Base-by-base conservation (phyloP, 1,140 invertebrate species). In the Drusus annulatus region DNA sequence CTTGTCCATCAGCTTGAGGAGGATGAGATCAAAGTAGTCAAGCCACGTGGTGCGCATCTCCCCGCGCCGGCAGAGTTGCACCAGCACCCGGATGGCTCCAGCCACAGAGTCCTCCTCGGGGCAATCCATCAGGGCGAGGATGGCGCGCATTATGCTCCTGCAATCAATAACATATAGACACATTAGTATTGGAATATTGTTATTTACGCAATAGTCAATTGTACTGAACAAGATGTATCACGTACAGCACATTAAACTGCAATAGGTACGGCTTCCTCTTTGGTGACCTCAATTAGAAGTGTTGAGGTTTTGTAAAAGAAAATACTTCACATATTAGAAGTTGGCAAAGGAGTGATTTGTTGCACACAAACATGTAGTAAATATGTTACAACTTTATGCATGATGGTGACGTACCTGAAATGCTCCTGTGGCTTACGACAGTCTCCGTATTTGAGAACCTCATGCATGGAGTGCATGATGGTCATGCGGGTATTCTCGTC, bases 1-100 rank as follows among this genome's bases (percentile, higher is more conserved):
- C 80, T 95, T 94, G 85, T 96, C 93, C 78, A 98, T 92, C 17
- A 98, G 94, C 87, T 95, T 95, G 21, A 98, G 87, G 68, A 98
- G 93, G 19, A 98, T 94, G 8, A 98, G 90, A 88, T 98, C 97
- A 21, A 96, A 93, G 87, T 96, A 98, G 84, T 94, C 93, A 58
- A 93, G 91, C 91, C 97, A 98, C 79, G 92, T 93, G 80, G 93
- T 88, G 16, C 94, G 88, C 85, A 97, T 93, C 85, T 94, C 92
- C 50, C 92, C 91, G 76, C 94, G 93, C 81, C 94, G 92, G 83
- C 97, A 91, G 86, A 98, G 94, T 89, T 96, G 96, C 60, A 95
- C 92, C 25, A 98, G 89, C 50, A 95, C 94, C 83, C 93, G 92
- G 60, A 98, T 90, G 0, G 95, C 94, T 83, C 94, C 91, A 7